phyloP scores from a whole-genome alignment of 2,797 vertebrate species.

The Myoxocephalus aenaeus region DNA sequence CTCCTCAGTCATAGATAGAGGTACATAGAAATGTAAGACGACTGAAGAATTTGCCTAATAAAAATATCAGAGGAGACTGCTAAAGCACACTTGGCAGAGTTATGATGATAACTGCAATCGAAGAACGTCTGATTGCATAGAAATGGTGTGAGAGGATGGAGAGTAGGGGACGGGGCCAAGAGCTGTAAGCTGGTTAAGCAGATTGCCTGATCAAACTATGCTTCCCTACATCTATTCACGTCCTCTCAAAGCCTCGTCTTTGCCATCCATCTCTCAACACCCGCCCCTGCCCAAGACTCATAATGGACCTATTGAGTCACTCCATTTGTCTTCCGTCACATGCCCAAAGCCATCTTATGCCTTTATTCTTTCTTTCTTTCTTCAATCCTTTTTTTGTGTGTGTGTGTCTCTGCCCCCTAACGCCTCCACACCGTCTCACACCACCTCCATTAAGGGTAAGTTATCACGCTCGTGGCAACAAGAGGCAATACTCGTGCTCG shows the following conservation, averaged over 20 bases:
- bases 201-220: conserved; percentile 65
- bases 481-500: conserved; percentile 22
- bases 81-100: conserved; percentile 65
- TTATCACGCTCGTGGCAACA: conserved; percentile 50
- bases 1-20: conserved; percentile 24
- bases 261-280: conserved; percentile 65
- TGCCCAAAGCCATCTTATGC: conserved; percentile 73
- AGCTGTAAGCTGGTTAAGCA: conserved; percentile 71
- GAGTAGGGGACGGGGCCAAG: conserved; percentile 56
- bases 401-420: conserved; percentile 38
- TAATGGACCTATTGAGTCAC: conserved; percentile 77
- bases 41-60: conserved; percentile 53
- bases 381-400: conserved; percentile 48
- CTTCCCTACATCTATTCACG: conserved; percentile 74
- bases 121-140: conserved; percentile 61
- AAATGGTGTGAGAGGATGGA: conserved; percentile 55
- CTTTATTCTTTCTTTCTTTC: conserved; percentile 12
- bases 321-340: conserved; percentile 75
- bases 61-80: conserved; percentile 50
- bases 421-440: conserved; percentile 62
- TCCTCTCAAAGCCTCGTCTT: conserved; percentile 67
- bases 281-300: conserved; percentile 21
- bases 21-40: conserved; percentile 34
- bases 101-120: conserved; percentile 59
- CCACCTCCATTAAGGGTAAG: conserved; percentile 67